A percentile compares a stretch with the other conserved stretches of the same genome.
These are phyloP conservation scores for Micromesistius poutassou DNA, from an alignment of 2,797 vertebrate genomes.

Conservation along the genomic window DNA sequence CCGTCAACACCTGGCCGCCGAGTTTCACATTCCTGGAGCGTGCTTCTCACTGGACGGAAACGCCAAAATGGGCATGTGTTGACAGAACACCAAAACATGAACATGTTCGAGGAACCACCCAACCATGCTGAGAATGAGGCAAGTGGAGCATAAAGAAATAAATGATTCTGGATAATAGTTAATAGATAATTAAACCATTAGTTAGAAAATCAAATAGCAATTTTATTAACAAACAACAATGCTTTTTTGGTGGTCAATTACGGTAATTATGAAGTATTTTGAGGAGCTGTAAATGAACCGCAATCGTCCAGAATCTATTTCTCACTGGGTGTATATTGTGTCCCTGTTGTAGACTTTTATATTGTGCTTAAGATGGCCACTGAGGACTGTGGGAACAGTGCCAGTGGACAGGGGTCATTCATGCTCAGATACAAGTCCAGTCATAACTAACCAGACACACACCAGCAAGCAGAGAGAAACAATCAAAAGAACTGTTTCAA, in stretches of 20 bases:
- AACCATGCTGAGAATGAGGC: neutral
- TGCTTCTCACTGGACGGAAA: conserved; percentile 34
- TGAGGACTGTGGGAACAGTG: conserved; percentile 32
- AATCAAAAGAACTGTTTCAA: neutral
- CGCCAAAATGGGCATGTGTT: conserved; percentile 34
- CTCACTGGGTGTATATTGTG: neutral
- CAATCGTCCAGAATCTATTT: too few species aligned
- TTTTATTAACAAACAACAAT: neutral
- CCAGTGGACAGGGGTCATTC: neutral
- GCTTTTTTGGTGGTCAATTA: neutral
- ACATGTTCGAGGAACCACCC: neutral
- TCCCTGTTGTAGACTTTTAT: neutral
- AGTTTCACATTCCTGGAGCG: conserved; percentile 58
- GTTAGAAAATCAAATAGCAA: too few species aligned
- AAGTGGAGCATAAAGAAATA: too few species aligned
- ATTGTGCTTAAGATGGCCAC: neutral
- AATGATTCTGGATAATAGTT: too few species aligned
- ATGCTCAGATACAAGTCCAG: neutral
- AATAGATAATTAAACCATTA: too few species aligned
- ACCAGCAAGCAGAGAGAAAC: neutral
- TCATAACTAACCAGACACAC: neutral
- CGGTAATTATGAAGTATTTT: too few species aligned
- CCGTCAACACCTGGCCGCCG: conserved; percentile 38
- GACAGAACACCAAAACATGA: conserved; percentile 55
- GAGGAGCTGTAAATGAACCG: too few species aligned